Percentiles rank a stretch among this genome's conserved stretches.
These are phyloP conservation scores for Latrodectus geometricus DNA, from an alignment of 1,140 invertebrate species.

Conservation along the genomic window DNA sequence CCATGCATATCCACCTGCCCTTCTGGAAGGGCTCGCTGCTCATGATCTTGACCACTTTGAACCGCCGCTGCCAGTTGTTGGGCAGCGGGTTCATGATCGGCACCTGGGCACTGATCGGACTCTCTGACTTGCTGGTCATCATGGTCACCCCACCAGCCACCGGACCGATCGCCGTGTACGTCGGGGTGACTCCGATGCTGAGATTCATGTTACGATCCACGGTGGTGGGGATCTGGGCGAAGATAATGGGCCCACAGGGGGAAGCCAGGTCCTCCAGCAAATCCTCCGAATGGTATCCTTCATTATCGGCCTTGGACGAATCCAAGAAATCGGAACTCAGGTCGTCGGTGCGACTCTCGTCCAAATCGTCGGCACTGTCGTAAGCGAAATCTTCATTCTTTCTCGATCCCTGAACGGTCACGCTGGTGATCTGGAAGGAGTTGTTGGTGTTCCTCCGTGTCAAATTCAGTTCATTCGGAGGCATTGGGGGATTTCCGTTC, in stretches of 20 bases:
- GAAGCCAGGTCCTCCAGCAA: constrained; percentile 30
- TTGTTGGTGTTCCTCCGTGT: constrained; percentile 25
- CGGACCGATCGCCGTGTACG: constrained; percentile 41
- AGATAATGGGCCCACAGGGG: constrained; percentile 46
- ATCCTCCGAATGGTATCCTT: constrained; percentile 53
- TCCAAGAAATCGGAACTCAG: constrained; percentile 72
- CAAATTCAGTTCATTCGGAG: constrained; percentile 32
- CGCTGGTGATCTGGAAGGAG: constrained; percentile 57
- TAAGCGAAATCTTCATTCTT: constrained; percentile 40
- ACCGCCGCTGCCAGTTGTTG: constrained; percentile 72
- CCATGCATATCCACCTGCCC: constrained; percentile 94
- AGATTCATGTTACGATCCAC: constrained; percentile 47
- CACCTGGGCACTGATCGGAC: constrained; percentile 55
- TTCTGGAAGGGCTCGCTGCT: constrained; percentile 94
- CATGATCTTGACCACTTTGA: constrained; percentile 96
- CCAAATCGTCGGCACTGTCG: constrained; percentile 55
- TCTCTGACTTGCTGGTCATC: constrained; percentile 58
- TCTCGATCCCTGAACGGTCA: constrained; percentile 40
- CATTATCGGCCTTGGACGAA: constrained; percentile 37
- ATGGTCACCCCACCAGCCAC: constrained; percentile 52
- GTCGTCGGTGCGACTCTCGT: constrained; percentile 84
- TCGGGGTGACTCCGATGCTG: constrained; percentile 30
- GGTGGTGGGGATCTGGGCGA: constrained; percentile 11
- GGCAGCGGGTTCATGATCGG: constrained; percentile 55
- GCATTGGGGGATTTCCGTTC: background rate